Percentiles rank a stretch among this genome's conserved stretches.
phyloP scores from a whole-genome alignment of 2,113 vertebrate genomes.

The Lagopus leucura region DNA sequence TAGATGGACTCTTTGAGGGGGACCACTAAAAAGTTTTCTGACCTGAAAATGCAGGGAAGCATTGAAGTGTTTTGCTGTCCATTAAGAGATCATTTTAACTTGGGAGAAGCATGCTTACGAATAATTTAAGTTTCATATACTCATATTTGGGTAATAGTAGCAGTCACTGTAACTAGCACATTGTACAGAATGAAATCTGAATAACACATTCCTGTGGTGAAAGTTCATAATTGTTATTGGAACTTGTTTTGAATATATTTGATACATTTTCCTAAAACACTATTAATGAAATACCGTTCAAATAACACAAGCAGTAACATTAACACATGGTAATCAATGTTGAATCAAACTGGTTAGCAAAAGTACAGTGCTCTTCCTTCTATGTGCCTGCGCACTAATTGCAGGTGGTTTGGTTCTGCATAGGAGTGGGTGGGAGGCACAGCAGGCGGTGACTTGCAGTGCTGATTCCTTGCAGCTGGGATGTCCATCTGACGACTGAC shows the following conservation, averaged over 20 bases:
- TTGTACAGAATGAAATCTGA: not conserved
- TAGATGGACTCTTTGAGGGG: not conserved
- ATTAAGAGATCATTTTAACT: not conserved
- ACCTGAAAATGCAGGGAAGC: slow-evolving; percentile 3
- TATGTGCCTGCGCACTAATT: slow-evolving; percentile 62
- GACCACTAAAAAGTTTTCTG: slow-evolving; percentile 22
- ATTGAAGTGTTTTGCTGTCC: not conserved
- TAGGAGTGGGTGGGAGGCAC: not conserved
- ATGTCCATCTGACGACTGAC: not conserved
- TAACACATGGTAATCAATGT: slow-evolving; percentile 61
- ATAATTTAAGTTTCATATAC: not conserved
- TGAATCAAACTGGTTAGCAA: slow-evolving; percentile 79
- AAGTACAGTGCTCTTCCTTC: slow-evolving; percentile 35
- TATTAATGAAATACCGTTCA: not conserved
- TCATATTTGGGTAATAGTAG: not conserved
- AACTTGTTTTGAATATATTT: not conserved
- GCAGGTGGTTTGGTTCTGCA: not conserved
- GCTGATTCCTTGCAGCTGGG: not conserved
- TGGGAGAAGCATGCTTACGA: not conserved
- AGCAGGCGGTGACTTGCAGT: not conserved
- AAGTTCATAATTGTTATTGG: not conserved
- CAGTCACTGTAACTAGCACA: not conserved
- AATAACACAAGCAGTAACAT: not conserved
- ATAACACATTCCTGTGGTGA: slow-evolving; percentile 12
- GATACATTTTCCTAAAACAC: not conserved